phyloP scores from a whole-genome alignment of 2,797 vertebrate species.

The Sebastes matsubarae region DNA sequence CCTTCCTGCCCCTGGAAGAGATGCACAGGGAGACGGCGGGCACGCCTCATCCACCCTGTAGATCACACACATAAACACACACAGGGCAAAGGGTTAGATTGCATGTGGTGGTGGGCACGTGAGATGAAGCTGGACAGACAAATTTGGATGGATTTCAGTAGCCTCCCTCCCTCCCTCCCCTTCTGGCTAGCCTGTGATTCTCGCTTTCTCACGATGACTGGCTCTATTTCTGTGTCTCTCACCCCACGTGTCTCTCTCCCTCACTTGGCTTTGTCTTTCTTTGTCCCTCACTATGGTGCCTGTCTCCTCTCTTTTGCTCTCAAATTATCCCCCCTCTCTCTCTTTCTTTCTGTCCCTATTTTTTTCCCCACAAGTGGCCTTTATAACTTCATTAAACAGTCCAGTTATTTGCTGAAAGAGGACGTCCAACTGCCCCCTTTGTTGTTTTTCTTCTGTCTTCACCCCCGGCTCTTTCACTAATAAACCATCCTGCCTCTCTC shows the following conservation, averaged over 20 bases:
- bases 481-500: constrained; percentile 31
- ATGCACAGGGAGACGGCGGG: constrained; percentile 51
- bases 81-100: neutral
- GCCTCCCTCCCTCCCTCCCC: neutral
- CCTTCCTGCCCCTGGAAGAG: constrained; percentile 64
- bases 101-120: neutral
- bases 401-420: constrained; percentile 31
- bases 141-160: constrained; percentile 23
- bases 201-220: constrained; percentile 5
- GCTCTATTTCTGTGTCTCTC: constrained; percentile 3
- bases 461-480: constrained; percentile 27
- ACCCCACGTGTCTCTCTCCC: neutral
- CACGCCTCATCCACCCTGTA: constrained; percentile 76
- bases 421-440: constrained; percentile 10
- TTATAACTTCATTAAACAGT: constrained; percentile 22
- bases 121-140: constrained; percentile 22
- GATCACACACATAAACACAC: constrained; percentile 32
- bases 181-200: neutral
- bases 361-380: neutral
- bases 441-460: constrained; percentile 14
- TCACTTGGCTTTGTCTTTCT: neutral
- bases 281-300: constrained; percentile 1
- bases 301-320: constrained; percentile 8
- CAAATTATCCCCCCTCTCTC: neutral
- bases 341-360: neutral